Percentiles rank a stretch among this genome's conserved stretches.
phyloP scores from a whole-genome alignment of 1,140 invertebrate species.

The Neodiprion fabricii region DNA sequence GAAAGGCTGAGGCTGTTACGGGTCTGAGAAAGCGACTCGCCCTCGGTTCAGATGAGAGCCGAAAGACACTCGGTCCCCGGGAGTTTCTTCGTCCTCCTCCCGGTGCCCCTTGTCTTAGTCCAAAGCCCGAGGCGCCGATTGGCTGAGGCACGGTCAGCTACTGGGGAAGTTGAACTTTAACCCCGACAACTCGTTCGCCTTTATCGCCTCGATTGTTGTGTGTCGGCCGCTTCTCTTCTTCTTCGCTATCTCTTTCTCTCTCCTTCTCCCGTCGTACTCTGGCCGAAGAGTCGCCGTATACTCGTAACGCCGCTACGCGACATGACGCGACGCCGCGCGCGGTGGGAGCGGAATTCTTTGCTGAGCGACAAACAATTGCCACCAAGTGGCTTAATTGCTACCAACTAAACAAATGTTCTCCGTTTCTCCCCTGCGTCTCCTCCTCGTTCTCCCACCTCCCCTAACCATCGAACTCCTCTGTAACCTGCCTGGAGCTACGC shows the following conservation, averaged over 20 bases:
- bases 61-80: no score
- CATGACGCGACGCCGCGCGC: slow-evolving; percentile 22
- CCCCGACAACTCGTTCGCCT: slow-evolving; percentile 45
- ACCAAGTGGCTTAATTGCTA: slow-evolving; percentile 64
- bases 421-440: slow-evolving; percentile 13
- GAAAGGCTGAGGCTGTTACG: no score
- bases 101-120: neutral
- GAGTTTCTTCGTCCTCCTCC: no score
- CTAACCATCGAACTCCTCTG: slow-evolving; percentile 9
- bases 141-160: slow-evolving; percentile 29
- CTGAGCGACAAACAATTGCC: slow-evolving; percentile 64
- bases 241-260: slow-evolving; percentile 12
- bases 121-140: neutral
- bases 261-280: no score
- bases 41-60: no score
- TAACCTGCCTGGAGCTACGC: slow-evolving; percentile 13
- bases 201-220: slow-evolving; percentile 48
- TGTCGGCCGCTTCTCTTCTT: slow-evolving; percentile 35
- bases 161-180: slow-evolving; percentile 49
- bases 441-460: slow-evolving; percentile 13
- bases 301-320: neutral
- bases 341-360: slow-evolving; percentile 61
- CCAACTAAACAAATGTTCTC: slow-evolving; percentile 61
- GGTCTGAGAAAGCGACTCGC: no score
- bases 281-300: no score